A percentile compares a stretch with the other conserved stretches of the same genome.
Evolutionary conservation across 2,888 invertebrate genomes (phyloP).

Genomic region (Scrobipalpa atriplicella): DNA sequence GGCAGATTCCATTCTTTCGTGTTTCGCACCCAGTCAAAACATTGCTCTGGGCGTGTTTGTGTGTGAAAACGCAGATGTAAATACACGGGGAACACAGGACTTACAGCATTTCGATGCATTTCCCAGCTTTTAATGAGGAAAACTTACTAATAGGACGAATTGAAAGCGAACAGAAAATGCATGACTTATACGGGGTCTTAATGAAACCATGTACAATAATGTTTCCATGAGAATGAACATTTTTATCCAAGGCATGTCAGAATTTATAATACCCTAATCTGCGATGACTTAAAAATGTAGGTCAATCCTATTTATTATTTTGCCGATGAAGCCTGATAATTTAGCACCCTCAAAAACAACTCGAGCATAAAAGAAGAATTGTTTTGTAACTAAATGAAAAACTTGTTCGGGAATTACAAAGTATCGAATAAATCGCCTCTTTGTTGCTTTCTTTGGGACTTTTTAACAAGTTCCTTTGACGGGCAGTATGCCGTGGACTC

Average conservation of each 20-base stretch:
- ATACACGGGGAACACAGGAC: neutral
- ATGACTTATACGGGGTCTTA: neutral
- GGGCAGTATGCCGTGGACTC: neutral
- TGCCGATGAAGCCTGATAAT: neutral
- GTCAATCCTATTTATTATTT: neutral
- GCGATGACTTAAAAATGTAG: too few species aligned
- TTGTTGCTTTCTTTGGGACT: neutral
- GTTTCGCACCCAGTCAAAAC: neutral
- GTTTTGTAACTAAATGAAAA: slow-evolving; percentile 5
- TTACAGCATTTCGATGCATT: neutral
- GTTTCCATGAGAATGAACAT: too few species aligned
- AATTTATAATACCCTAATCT: too few species aligned
- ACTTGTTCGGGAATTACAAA: neutral
- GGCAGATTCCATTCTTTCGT: too few species aligned
- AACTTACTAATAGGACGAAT: neutral
- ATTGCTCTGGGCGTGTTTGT: slow-evolving; percentile 7
- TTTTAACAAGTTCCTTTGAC: slow-evolving; percentile 12
- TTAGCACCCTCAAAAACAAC: neutral
- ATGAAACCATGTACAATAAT: too few species aligned
- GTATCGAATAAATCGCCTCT: neutral
- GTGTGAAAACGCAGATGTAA: slow-evolving; percentile 18
- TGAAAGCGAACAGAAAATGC: neutral
- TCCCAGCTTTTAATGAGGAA: neutral
- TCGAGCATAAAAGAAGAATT: neutral
- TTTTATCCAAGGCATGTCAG: too few species aligned